Evolutionary conservation across 2,888 invertebrate species (phyloP).

Genomic region (Bellardia bayeri): DNA sequence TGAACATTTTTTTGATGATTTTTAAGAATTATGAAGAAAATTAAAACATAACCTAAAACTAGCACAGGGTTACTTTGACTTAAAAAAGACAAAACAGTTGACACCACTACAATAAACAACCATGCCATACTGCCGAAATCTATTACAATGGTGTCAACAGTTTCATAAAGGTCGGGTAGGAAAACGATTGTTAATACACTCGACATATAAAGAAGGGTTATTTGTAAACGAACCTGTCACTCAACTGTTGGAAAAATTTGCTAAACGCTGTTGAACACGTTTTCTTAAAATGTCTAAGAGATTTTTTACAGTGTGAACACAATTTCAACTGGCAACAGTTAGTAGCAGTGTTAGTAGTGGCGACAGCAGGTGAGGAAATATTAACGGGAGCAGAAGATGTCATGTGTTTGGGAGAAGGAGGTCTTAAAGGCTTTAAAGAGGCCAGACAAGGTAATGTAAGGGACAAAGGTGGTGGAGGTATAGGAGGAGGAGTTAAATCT

Average conservation of each 20-base stretch:
- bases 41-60: too few relatives aligned
- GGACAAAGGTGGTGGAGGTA: conserved; percentile 48
- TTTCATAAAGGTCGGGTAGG: too few relatives aligned
- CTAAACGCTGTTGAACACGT: conserved; percentile 79
- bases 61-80: too few relatives aligned
- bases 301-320: conserved; percentile 48
- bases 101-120: too few relatives aligned
- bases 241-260: conserved; percentile 79
- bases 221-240: conserved; percentile 78
- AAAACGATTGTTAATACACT: conserved; percentile 23
- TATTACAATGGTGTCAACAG: too few relatives aligned
- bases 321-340: conserved; percentile 42
- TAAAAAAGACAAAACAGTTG: too few relatives aligned
- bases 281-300: conserved; percentile 75
- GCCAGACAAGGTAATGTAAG: background rate
- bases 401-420: conserved; percentile 43
- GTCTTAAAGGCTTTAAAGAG: conserved; percentile 11
- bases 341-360: conserved; percentile 7
- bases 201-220: conserved; percentile 6
- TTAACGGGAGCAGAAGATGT: background rate
- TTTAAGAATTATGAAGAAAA: too few relatives aligned
- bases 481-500: conserved; percentile 30
- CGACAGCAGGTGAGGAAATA: background rate
- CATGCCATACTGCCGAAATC: too few relatives aligned
- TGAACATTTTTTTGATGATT: too few relatives aligned